phyloP scores from a whole-genome alignment of 30 jellyfish, hydroid and myxozoan genomes.

The Cassiopea xamachana region DNA sequence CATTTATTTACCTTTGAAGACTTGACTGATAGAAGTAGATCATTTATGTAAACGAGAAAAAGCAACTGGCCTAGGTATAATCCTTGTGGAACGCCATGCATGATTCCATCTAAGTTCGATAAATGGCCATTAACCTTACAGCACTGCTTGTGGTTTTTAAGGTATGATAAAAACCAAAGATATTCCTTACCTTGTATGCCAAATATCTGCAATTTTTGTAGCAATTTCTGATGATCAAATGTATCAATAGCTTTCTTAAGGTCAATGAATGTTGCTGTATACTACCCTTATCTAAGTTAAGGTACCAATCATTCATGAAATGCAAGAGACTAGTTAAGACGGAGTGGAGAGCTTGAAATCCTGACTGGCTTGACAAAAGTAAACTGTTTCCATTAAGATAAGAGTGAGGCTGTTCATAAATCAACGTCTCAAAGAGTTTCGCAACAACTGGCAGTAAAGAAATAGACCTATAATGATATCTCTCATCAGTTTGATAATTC shows the following conservation, averaged over 20 bases:
- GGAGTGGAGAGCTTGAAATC: not conserved
- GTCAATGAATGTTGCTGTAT: not conserved
- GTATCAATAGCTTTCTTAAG: slow-evolving; percentile 4
- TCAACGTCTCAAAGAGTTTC: not conserved
- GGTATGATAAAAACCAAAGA: not conserved
- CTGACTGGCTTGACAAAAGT: not conserved
- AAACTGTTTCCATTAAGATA: not conserved
- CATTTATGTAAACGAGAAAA: not conserved
- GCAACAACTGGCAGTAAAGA: not conserved
- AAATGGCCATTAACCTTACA: too few relatives aligned
- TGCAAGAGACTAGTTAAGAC: not conserved
- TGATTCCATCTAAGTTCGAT: not conserved
- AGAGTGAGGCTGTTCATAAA: not conserved
- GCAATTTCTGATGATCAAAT: not conserved
- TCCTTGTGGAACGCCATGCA: not conserved
- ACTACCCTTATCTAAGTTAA: not conserved
- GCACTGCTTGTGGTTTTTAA: not conserved
- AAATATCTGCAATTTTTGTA: not conserved
- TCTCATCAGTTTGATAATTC: not conserved
- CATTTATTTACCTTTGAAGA: not conserved
- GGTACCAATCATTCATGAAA: slow-evolving; percentile 4
- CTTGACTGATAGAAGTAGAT: not conserved
- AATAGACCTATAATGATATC: not conserved
- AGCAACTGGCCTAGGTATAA: too few relatives aligned
- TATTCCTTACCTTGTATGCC: not conserved